Percentiles rank a stretch among this genome's conserved stretches.
Conservation (phyloP, 2,888 invertebrate genomes). For the Cremastobaeus sp. region DNA sequence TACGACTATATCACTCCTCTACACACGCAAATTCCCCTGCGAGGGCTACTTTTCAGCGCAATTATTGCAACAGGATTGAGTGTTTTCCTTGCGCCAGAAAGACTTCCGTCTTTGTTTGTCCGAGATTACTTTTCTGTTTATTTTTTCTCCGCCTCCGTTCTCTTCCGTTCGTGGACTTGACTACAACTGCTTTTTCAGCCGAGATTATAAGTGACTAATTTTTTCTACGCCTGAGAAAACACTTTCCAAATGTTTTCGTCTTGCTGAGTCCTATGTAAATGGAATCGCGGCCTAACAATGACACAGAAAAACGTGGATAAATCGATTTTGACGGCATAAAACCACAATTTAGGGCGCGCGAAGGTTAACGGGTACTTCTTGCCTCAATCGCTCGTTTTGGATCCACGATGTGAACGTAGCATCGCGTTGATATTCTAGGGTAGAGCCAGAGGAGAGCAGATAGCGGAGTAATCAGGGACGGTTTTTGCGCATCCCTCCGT, state of each 20-base stretch:
- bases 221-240: slow-evolving; percentile 32
- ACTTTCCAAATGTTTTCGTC: slow-evolving; percentile 47
- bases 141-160: too few species aligned
- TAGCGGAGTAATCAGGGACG: slow-evolving; percentile 70
- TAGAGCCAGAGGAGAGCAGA: slow-evolving; percentile 56
- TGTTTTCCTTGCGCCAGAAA: too few species aligned
- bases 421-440: slow-evolving; percentile 59
- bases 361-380: slow-evolving; percentile 55
- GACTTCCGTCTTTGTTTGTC: too few species aligned
- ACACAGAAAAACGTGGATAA: slow-evolving; percentile 56
- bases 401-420: slow-evolving; percentile 58
- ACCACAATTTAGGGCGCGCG: slow-evolving; percentile 63
- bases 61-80: too few species aligned
- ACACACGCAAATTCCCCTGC: too few species aligned
- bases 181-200: slow-evolving; percentile 27
- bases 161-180: not conserved
- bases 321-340: slow-evolving; percentile 68
- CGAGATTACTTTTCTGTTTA: too few species aligned
- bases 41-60: too few species aligned
- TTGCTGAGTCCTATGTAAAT: slow-evolving; percentile 49
- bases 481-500: slow-evolving; percentile 68
- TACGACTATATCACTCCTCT: too few species aligned
- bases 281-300: slow-evolving; percentile 50
- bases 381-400: slow-evolving; percentile 57
- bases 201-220: slow-evolving; percentile 43